Base-by-base conservation (phyloP, 2,797 vertebrate species). In the Siniperca obscura region DNA sequence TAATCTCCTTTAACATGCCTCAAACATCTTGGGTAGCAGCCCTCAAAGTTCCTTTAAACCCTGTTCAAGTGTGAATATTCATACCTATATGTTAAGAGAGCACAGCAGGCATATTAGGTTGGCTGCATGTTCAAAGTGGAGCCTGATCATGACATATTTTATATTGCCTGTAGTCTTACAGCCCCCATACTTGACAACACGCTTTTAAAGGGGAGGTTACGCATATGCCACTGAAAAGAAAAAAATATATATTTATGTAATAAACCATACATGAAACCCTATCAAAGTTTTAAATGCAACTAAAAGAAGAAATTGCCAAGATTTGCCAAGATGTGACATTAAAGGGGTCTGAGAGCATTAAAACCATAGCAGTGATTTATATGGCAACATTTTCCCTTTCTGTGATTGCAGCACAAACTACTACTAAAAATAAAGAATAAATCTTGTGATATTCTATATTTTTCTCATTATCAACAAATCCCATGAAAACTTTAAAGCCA, bases 51-150 rank as follows among this genome's bases (percentile, higher is more conserved):
- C 38, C 67, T 80, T 38, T 30, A 76, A 81, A 79, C n/a, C 57
- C 38, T 12, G 44, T 68, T 82, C 66, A 53, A 21, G 65, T 57
- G 68, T 81, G 42, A 84, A 83, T 89, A 87, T 83, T 76, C 79
- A 75, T 70, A 77, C 67, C 77, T 87, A 55, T 87, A 88, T 81
- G 57, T 83, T 69, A 52, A 72, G 59, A 62, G 34, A 78, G 70
- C 30, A 3, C 12, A 68, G 74, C 66, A 19, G 70, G 50, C 73
- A 38, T 76, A 65, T 65, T 36, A 8, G 74, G 7, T 81, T 91
- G 89, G 89, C 90, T 82, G 59, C 52, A 2, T 78, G 79, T 92
- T 89, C 89, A 89, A 88, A 92, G 84, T 57, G 48, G 22, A 78
- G 83, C 30, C 81, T 64, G 70, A 53, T 44, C 74, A 88, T 86